Percentiles rank a stretch among this genome's conserved stretches.
Conservation (phyloP, 2,113 vertebrate genomes). For the Aptenodytes patagonicus region DNA sequence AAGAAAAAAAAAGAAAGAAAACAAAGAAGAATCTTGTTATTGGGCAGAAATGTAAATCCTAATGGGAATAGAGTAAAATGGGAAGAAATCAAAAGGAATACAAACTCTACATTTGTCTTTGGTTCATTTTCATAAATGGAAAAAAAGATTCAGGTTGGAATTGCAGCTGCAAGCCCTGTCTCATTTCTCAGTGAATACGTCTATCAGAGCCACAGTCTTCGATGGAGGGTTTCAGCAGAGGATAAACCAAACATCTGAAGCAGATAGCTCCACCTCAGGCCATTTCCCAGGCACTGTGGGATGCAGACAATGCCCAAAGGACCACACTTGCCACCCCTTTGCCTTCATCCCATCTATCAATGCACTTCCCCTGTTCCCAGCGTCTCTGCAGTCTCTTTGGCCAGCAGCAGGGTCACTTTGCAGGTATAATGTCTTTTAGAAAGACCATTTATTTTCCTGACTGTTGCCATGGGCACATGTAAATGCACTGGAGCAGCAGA, state of each 20-base stretch:
- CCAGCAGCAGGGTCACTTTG: neutral
- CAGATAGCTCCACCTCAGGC: neutral
- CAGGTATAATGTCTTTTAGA: neutral
- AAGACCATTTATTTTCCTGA: neutral
- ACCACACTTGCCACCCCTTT: neutral
- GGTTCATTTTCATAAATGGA: neutral
- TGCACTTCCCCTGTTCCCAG: neutral
- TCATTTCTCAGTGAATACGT: neutral
- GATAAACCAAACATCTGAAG: neutral
- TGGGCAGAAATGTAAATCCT: neutral
- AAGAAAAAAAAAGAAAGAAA: neutral
- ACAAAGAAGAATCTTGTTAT: neutral
- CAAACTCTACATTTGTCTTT: neutral
- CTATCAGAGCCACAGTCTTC: neutral
- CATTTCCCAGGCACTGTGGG: accelerated
- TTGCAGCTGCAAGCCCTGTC: neutral
- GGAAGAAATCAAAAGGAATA: neutral
- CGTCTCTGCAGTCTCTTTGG: neutral
- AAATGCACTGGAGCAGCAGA: neutral
- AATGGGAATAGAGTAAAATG: neutral
- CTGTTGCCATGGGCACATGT: neutral
- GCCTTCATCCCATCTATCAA: neutral
- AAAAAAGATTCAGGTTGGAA: neutral
- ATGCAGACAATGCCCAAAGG: neutral
- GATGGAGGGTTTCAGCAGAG: neutral